Evolutionary conservation across 2,797 vertebrate species (phyloP), one percentile per base, ranked within the genome.

Genomic region (Clamator glandarius): DNA sequence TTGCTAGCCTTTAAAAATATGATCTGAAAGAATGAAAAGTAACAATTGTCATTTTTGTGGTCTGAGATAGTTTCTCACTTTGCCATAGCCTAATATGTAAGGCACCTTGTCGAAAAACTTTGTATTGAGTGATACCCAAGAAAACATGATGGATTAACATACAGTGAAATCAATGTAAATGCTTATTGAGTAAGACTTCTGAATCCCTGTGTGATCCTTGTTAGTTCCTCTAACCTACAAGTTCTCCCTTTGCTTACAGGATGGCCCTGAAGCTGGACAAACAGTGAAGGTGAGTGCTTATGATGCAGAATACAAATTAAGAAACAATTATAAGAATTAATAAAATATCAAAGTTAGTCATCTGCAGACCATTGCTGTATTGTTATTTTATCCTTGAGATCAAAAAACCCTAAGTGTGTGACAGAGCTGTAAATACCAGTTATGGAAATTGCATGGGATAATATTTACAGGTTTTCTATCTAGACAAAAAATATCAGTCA

Each of bases 241-340:
- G 93, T 98, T 98, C 96, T 97, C 87, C 42, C 25, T 84, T 97
- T 98, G 80, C 95, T 98, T 97, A 92, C 95, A 99, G 98, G 98
- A 99, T 89, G 98, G 99, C 95, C 98, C 98, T 4, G 98, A 99
- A 98, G 98, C 99, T 0, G 98, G 98, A 97, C 99, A 99, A 96
- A 99, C 99, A 5, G 98, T 99, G 97, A 99, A 99, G 98, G 99
- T 99, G 98, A 98, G 98, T 97, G 95, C 96, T 98, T 97, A 97
- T 98, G 98, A 97, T 96, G 73, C 88, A 83, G 85, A 96, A 96
- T 95, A 92, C 89, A 95, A 95, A 97, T 97, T 96, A 97, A 95
- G 70, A 94, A 72, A 68, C 36, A 91, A 93, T 98, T 97, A 93
- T 31, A 87, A 91, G 69, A 96, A 95, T 92, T 94, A 97, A 97